Evolutionary conservation across 2,113 vertebrate species (phyloP), one percentile per base, ranked within the genome.

Genomic region (Chitala chitala): DNA sequence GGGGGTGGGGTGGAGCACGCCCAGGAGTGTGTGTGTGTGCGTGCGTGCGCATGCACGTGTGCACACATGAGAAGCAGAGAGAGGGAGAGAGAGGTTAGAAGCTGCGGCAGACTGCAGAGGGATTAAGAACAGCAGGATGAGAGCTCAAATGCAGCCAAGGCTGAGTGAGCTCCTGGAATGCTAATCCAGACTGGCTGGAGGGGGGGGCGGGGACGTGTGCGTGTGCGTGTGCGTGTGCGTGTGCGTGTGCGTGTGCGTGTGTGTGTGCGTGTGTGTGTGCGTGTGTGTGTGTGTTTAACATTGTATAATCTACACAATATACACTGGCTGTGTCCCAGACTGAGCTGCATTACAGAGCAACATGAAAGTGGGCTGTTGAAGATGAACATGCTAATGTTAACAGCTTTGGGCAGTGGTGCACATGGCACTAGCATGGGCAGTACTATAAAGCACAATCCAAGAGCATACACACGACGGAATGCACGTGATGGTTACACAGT

Each of bases 111-210:
- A 81, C 86, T 81, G 81, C 78, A 76, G 83, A 83, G 87, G 83
- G 85, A 72, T 89, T 86, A 86, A 77, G 80, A 86, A 78, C 78
- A 79, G 79, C 78, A 48, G 86, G 84, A 75, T 22, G 80, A 85
- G 78, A 86, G 86, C 86, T 88, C 85, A 86, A 61, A 73, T 24
- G 53, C 31, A 31, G 44, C 66, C 55, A 17, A 40, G 22, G n/a
- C 44, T 55, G 75, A 81, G 79, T 36, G 77, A 84, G 80, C 81
- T 83, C 71, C 77, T 78, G 85, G 85, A 88, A 88, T 88, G 85
- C 86, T 84, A 86, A 86, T 87, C 86, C 81, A 85, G 83, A 76
- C 80, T 80, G 84, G 85, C 82, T 83, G 81, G 79, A 69, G 36
- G 36, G n/a, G 15, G 1, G 29, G 51, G 44, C 46, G 33, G 46